Evolutionary conservation across 2,797 vertebrate species (phyloP).

Genomic region (Anolis apletophallus): DNA sequence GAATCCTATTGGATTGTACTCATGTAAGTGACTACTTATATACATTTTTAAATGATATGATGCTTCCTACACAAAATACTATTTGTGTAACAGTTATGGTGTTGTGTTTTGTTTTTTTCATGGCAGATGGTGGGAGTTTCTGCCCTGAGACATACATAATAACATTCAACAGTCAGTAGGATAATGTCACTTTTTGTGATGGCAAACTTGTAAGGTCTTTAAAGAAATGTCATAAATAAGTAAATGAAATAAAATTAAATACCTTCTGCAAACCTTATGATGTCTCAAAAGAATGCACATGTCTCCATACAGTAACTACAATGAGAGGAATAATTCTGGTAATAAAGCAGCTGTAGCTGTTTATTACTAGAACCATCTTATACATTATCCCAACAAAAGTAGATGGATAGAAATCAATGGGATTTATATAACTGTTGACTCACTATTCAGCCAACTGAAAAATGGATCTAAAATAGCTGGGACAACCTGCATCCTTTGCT

Average conservation of each 20-base stretch:
- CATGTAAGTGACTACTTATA: neutral
- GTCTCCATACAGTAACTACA: neutral
- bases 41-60: neutral
- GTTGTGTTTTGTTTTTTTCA: neutral
- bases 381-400: too few species aligned
- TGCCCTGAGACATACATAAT: conserved; percentile 7
- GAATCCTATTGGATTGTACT: neutral
- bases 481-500: neutral
- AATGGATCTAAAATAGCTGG: too few species aligned
- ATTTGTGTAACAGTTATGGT: neutral
- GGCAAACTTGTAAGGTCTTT: conserved; percentile 16
- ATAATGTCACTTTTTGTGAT: conserved; percentile 12
- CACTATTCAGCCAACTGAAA: too few species aligned
- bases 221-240: conserved; percentile 23
- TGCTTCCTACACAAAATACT: neutral
- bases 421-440: too few species aligned
- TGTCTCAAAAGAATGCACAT: conserved; percentile 11
- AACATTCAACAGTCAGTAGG: neutral
- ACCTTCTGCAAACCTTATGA: neutral
- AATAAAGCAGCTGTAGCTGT: conserved; percentile 2
- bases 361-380: too few species aligned
- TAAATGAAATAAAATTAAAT: conserved; percentile 18
- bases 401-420: too few species aligned
- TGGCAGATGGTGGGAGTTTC: conserved; percentile 20
- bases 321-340: neutral